Evolutionary conservation across 2,888 invertebrate genomes (phyloP), one percentile per base, ranked within the genome.

Genomic region (Eutolmus rufibarbis): DNA sequence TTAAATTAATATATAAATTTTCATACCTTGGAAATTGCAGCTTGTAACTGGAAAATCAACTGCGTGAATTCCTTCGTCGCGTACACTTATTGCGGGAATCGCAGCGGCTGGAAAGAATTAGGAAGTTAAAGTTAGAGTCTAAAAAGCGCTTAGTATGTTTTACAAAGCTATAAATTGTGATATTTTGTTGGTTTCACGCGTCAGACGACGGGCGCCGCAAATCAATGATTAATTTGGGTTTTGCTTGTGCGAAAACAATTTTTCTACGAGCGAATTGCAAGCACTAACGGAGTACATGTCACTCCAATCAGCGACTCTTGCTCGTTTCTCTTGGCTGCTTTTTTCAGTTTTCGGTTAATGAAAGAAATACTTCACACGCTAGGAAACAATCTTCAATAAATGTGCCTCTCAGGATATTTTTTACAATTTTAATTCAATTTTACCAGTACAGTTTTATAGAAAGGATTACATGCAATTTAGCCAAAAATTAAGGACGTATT

Each of bases 221-320:
- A 88, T 86, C 76, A 74, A 87, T 86, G 43, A 46, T 28, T 78
- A 87, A 86, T 87, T 88, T 86, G 77, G 86, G 88, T 86, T 88
- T 87, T 88, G 88, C 88, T 87, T 88, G 43, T 84, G 88, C 86
- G 86, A 77, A 78, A 88, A 86, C 66, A 76, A 51, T 88, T 87
- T 19, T 12, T 88, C 74, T 88, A n/a, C 86, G 88, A 88, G 86
- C 74, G 43, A 79, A 9, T 40, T 43, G 86, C 82, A 84, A 88
- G 86, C 86, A 87, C 87, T 86, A 66, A 66, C 4, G 43, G 46
- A 87, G 82, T 28, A 82, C 40, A 76, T 19, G 51, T 56, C 43
- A 74, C 77, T 87, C 51, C 66, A 57, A 86, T 78, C 86, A 87
- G 88, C 78, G 88, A 88, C 88, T 87, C 87, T 40, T 8, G 77